A percentile compares a stretch with the other conserved stretches of the same genome.
These are phyloP conservation scores for Eciton burchellii DNA, from an alignment of 1,140 invertebrate species.

Conservation along the genomic window DNA sequence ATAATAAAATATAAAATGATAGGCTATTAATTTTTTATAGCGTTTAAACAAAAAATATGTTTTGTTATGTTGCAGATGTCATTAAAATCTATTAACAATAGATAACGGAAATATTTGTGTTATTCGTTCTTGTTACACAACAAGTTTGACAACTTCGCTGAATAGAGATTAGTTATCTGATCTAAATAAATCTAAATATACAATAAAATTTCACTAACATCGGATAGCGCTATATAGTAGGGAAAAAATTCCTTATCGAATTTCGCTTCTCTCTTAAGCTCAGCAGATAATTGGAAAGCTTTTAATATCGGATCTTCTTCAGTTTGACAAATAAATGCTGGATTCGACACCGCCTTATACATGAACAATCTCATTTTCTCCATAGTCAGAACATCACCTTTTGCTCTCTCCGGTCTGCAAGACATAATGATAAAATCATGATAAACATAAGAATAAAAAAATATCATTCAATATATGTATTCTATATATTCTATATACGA, in stretches of 20 bases:
- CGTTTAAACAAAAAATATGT: background rate
- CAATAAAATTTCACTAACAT: slow-evolving; percentile 66
- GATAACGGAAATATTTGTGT: background rate
- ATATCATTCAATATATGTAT: background rate
- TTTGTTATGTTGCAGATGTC: background rate
- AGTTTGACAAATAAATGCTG: slow-evolving; percentile 89
- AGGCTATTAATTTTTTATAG: background rate
- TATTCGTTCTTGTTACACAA: background rate
- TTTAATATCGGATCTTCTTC: slow-evolving; percentile 89
- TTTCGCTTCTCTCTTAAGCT: slow-evolving; percentile 84
- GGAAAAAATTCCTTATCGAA: slow-evolving; percentile 87
- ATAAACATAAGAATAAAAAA: background rate
- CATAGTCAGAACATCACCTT: slow-evolving; percentile 83
- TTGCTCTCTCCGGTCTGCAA: slow-evolving; percentile 76
- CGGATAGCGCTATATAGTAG: slow-evolving; percentile 86
- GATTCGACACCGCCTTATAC: slow-evolving; percentile 88
- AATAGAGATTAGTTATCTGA: background rate
- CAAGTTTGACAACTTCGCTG: background rate
- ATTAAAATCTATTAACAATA: background rate
- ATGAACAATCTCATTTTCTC: slow-evolving; percentile 86
- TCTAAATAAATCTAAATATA: background rate
- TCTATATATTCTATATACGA: background rate
- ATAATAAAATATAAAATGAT: background rate
- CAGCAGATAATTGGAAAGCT: slow-evolving; percentile 87
- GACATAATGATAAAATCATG: background rate